These are phyloP conservation scores for Hipparchia semele DNA, from an alignment of 2,888 invertebrate genomes.

Conservation along the genomic window DNA sequence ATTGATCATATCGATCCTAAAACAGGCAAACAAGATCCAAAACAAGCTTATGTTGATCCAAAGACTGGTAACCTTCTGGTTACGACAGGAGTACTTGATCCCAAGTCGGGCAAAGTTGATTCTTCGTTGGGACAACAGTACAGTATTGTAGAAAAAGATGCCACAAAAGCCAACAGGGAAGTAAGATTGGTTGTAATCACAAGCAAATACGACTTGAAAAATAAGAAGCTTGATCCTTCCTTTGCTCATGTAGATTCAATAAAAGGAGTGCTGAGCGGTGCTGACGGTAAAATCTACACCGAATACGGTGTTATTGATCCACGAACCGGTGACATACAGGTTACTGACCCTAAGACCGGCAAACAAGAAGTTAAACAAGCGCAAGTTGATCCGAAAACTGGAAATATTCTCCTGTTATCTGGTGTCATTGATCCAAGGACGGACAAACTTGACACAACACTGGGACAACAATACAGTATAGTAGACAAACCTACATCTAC, in stretches of 20 bases:
- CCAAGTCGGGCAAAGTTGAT: slow-evolving; percentile 86
- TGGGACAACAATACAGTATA: slow-evolving; percentile 84
- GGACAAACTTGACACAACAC: slow-evolving; percentile 79
- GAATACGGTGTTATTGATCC: slow-evolving; percentile 85
- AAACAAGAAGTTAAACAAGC: slow-evolving; percentile 72
- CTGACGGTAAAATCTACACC: slow-evolving; percentile 85
- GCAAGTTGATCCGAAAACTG: slow-evolving; percentile 78
- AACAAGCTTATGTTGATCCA: slow-evolving; percentile 87
- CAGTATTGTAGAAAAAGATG: slow-evolving; percentile 85
- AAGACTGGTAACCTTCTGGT: slow-evolving; percentile 87
- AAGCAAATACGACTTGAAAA: slow-evolving; percentile 83
- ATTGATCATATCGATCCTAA: slow-evolving; percentile 85
- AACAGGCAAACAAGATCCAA: slow-evolving; percentile 85
- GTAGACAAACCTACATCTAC: slow-evolving; percentile 82
- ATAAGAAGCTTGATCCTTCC: slow-evolving; percentile 76
- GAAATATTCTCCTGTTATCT: slow-evolving; percentile 77
- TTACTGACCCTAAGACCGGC: slow-evolving; percentile 72
- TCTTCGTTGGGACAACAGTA: slow-evolving; percentile 86
- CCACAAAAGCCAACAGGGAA: slow-evolving; percentile 85
- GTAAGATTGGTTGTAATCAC: slow-evolving; percentile 84
- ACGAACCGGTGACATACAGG: slow-evolving; percentile 79
- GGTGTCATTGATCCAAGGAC: slow-evolving; percentile 84
- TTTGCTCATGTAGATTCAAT: slow-evolving; percentile 78
- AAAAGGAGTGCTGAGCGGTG: slow-evolving; percentile 77
- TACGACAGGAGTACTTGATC: slow-evolving; percentile 85